Evolutionary conservation across 2,888 invertebrate genomes (phyloP), one percentile per base, ranked within the genome.

Genomic region (Conops quadrifasciatus): DNA sequence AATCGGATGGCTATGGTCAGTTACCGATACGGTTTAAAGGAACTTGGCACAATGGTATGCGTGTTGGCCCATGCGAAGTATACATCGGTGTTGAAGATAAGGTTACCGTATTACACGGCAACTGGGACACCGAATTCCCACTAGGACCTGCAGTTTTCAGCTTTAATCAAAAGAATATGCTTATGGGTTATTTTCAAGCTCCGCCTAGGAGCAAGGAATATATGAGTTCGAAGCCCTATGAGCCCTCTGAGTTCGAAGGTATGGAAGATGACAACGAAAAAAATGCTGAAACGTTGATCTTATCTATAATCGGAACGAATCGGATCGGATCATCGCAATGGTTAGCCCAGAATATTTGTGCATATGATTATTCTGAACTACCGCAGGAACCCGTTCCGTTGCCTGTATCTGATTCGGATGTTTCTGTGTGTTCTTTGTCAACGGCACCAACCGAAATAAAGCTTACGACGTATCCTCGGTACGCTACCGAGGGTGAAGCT

Each of bases 81-180:
- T 89, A 91, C 64, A 91, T 92, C 76, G 89, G 90, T 0, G 86
- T 89, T 11, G 90, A 90, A 70, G 88, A 91, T 30, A 81, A 78
- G 51, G 77, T 75, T 72, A 79, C 76, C 2, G 77, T 80, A 13
- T 91, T 89, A 77, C 92, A 94, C 78, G 94, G 94, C 0, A 88
- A 86, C 7, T 94, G 94, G 91, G 87, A 90, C 70, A 88, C 88
- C 73, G 90, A 91, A 47, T 87, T 90, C 81, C 92, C 93, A 0
- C 89, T 89, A 77, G 94, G 94, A 0, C 88, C 89, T 0, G 93
- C 93, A 0, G 91, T 92, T 71, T 94, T 92, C 78, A 90, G 91
- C 2, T 94, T 94, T 77, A 91, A 93, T 75, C 89, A 90, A n/a
- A 90, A 90, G 74, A 91, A 91, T 76, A 91, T 94, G 89, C 90